Conservation (phyloP, 2,888 invertebrate genomes). For the Protophormia terraenovae region DNA sequence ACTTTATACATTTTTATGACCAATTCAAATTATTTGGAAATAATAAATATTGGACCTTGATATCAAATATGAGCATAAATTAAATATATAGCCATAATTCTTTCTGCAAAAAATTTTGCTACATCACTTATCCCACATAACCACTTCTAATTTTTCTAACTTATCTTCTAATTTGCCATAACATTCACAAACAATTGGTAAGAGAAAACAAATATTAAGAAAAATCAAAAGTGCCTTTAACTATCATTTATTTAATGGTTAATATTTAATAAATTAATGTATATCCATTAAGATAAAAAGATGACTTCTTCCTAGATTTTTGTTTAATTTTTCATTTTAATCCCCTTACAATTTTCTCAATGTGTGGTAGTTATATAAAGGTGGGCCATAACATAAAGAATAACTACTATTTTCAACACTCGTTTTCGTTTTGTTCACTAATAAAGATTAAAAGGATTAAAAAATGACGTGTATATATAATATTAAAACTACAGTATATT, state of each 20-base stretch:
- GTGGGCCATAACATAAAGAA: slow-evolving; percentile 31
- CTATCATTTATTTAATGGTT: slow-evolving; percentile 30
- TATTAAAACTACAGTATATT: slow-evolving; percentile 30
- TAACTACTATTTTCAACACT: slow-evolving; percentile 5
- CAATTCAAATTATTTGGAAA: too few relatives aligned
- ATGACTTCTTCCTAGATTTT: background rate
- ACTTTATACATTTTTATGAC: too few relatives aligned
- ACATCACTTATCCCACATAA: too few relatives aligned
- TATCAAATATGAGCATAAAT: too few relatives aligned
- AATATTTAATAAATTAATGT: slow-evolving; percentile 51
- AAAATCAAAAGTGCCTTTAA: slow-evolving; percentile 13
- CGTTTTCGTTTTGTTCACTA: background rate
- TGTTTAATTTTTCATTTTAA: background rate
- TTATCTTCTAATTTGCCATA: background rate
- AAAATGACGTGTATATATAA: slow-evolving; percentile 19
- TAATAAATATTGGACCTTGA: too few relatives aligned
- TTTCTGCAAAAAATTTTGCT: too few relatives aligned
- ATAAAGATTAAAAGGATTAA: slow-evolving; percentile 43
- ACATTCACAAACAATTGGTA: background rate
- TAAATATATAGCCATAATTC: too few relatives aligned
- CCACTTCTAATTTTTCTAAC: background rate
- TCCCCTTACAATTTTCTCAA: background rate
- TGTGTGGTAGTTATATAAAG: background rate
- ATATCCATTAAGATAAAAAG: slow-evolving; percentile 55
- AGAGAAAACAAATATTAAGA: too few relatives aligned